Conservation (phyloP, 2,113 vertebrate genomes). For the Chlorodrepanis virens region DNA sequence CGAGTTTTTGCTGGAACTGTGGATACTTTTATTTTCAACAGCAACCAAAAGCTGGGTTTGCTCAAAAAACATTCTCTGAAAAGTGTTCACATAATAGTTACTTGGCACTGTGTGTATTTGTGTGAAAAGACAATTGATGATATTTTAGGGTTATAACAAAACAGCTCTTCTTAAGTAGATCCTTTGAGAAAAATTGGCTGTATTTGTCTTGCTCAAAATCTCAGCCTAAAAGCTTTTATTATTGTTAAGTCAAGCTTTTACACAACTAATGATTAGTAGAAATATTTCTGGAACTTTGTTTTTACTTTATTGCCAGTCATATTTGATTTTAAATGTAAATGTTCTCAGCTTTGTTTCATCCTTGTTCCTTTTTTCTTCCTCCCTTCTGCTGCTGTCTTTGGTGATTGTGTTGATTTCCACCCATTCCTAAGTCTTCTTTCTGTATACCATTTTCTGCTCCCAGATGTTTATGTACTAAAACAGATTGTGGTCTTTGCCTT, state of each 20-base stretch:
- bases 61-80: background rate
- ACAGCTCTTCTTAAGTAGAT: background rate
- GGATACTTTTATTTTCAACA: background rate
- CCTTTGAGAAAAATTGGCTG: background rate
- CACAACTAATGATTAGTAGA: background rate
- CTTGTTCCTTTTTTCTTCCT: background rate
- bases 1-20: background rate
- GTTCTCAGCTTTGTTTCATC: background rate
- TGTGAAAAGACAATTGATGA: background rate
- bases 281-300: constrained; percentile 26
- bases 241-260: background rate
- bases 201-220: background rate
- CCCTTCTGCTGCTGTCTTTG: background rate
- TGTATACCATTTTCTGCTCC: background rate
- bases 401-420: background rate
- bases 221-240: background rate
- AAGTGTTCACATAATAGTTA: background rate
- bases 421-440: background rate
- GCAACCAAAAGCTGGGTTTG: background rate
- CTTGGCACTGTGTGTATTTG: background rate
- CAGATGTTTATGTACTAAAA: background rate
- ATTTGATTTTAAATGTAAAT: background rate
- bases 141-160: background rate
- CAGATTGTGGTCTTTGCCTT: background rate
- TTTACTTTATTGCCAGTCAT: background rate